Conservation (phyloP, 2,888 invertebrate species). For the Myopa testacea region DNA sequence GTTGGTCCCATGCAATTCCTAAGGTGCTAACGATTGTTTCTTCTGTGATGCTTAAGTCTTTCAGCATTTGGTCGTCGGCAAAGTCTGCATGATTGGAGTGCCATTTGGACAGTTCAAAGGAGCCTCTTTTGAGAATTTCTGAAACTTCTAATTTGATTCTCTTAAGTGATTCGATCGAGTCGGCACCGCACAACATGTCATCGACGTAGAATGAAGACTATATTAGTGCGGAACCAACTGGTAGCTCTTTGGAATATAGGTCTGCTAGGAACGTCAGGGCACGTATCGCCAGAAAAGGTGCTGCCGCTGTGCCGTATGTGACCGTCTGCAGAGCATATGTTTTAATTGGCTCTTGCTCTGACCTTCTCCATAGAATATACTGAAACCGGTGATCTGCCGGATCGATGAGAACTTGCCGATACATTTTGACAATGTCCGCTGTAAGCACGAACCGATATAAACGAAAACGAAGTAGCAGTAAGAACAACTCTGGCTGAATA, state of each 20-base stretch:
- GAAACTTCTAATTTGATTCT: too few relatives aligned
- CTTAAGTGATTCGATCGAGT: too few relatives aligned
- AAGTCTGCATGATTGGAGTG: conserved; percentile 24
- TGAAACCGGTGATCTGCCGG: conserved; percentile 41
- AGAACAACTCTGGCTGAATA: conserved; percentile 12
- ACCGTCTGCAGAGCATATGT: conserved; percentile 45
- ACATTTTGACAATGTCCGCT: conserved; percentile 44
- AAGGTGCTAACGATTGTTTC: conserved; percentile 17
- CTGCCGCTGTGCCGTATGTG: conserved; percentile 43
- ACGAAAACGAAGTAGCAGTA: conserved; percentile 42
- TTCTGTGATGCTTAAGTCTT: conserved; percentile 16
- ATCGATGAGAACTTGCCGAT: conserved; percentile 26
- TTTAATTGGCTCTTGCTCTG: conserved; percentile 29
- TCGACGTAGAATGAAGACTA: conserved; percentile 23
- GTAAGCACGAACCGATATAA: conserved; percentile 42
- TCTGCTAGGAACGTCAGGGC: conserved; percentile 42
- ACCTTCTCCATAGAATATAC: conserved; percentile 45
- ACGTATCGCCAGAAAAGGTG: conserved; percentile 44
- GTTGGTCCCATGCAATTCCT: conserved; percentile 33
- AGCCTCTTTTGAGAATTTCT: background rate
- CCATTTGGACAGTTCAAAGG: conserved; percentile 29
- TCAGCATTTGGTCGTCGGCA: background rate
- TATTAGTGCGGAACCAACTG: conserved; percentile 35
- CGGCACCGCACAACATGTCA: too few relatives aligned
- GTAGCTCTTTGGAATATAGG: conserved; percentile 30